Evolutionary conservation across 2,888 invertebrate species (phyloP).

Genomic region (Netelia fuscicornis): DNA sequence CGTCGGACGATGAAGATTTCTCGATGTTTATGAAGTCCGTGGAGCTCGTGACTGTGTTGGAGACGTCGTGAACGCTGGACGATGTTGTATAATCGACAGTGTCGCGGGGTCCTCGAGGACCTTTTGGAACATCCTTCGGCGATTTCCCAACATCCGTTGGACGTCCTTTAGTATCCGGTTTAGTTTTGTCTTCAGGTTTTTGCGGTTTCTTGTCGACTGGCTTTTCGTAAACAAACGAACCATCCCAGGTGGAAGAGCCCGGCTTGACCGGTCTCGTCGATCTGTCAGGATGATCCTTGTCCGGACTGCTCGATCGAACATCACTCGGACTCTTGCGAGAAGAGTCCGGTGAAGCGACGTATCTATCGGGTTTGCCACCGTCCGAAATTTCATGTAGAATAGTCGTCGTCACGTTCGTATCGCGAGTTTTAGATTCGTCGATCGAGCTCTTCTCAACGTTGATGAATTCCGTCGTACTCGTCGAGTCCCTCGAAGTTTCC

Average conservation of each 20-base stretch:
- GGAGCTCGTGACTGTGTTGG: slow-evolving; percentile 59
- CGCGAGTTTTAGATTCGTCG: slow-evolving; percentile 54
- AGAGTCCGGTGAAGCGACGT: slow-evolving; percentile 64
- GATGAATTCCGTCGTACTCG: slow-evolving; percentile 50
- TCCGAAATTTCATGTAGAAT: slow-evolving; percentile 53
- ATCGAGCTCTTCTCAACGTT: slow-evolving; percentile 52
- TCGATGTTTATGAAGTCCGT: slow-evolving; percentile 66
- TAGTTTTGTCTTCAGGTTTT: slow-evolving; percentile 57
- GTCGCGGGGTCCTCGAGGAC: slow-evolving; percentile 6
- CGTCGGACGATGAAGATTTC: slow-evolving; percentile 62
- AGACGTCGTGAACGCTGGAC: slow-evolving; percentile 50
- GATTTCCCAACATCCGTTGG: slow-evolving; percentile 36
- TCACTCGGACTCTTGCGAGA: slow-evolving; percentile 52
- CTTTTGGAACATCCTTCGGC: slow-evolving; percentile 31
- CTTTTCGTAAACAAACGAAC: slow-evolving; percentile 77
- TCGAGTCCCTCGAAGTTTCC: slow-evolving; percentile 32
- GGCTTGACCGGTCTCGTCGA: slow-evolving; percentile 74
- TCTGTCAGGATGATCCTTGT: slow-evolving; percentile 66
- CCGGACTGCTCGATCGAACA: slow-evolving; percentile 31
- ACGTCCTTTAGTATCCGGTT: slow-evolving; percentile 59
- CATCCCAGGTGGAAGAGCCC: slow-evolving; percentile 78
- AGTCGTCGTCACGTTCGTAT: slow-evolving; percentile 60
- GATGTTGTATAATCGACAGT: slow-evolving; percentile 53
- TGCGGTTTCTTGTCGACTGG: slow-evolving; percentile 64
- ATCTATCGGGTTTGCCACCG: slow-evolving; percentile 73